Evolutionary conservation across 2,113 vertebrate genomes (phyloP).

Genomic region (Ibidorhyncha struthersii): DNA sequence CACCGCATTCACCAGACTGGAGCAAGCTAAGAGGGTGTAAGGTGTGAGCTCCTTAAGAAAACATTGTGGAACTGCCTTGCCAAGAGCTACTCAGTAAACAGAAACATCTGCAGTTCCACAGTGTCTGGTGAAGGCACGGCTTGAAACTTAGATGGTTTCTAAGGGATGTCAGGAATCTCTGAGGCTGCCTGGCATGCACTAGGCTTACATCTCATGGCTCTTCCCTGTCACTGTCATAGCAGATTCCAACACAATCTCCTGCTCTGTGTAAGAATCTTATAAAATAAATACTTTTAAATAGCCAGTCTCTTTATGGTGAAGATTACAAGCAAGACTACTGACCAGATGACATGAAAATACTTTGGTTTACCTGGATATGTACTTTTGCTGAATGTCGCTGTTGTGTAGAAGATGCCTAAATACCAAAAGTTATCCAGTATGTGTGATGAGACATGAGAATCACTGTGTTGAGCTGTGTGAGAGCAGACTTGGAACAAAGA

Average conservation of each 20-base stretch:
- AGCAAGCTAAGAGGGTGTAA: neutral
- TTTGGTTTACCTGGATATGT: neutral
- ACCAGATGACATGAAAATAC: neutral
- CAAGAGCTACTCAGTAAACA: neutral
- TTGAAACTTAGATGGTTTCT: neutral
- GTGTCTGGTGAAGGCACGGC: neutral
- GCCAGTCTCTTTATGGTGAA: neutral
- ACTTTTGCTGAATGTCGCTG: neutral
- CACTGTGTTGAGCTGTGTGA: neutral
- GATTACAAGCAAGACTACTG: neutral
- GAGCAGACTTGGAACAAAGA: neutral
- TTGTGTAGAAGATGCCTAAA: neutral
- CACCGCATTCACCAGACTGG: neutral
- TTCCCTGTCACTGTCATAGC: neutral
- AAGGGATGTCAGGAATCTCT: neutral
- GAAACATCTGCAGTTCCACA: neutral
- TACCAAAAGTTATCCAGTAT: neutral
- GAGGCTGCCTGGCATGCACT: neutral
- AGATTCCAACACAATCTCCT: neutral
- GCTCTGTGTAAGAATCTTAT: neutral
- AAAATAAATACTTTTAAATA: neutral
- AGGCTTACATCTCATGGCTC: neutral
- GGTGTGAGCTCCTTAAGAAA: neutral
- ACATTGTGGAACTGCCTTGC: neutral
- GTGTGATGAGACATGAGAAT: neutral